A percentile compares a stretch with the other conserved stretches of the same genome.
Evolutionary conservation across 92 coral and sea anemone genomes (phyloP).

Genomic region (Ricordea florida): DNA sequence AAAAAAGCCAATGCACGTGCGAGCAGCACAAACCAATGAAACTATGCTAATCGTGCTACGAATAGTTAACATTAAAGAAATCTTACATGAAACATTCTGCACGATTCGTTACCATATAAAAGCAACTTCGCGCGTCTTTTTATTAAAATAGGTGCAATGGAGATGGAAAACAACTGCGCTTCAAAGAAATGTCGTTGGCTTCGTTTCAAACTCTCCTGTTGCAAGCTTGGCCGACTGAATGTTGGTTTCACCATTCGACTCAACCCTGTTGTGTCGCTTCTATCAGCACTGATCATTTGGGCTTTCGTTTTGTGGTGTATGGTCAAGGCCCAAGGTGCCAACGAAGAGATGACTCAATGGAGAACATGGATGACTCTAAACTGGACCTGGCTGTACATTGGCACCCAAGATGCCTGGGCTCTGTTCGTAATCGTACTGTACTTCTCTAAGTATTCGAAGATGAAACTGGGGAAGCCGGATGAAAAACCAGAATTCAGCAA

Average conservation of each 20-base stretch:
- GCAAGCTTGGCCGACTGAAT: background rate
- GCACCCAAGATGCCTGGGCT: slow-evolving; percentile 83
- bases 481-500: slow-evolving; percentile 91
- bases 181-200: slow-evolving; percentile 33
- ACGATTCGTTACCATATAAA: no score
- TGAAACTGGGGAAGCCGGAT: slow-evolving; percentile 80
- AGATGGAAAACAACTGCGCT: background rate
- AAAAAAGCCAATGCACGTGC: no score
- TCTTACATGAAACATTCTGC: no score
- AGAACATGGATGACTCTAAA: slow-evolving; percentile 72
- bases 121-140: no score
- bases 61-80: no score
- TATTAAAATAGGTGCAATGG: no score
- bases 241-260: slow-evolving; percentile 1
- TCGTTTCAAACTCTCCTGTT: slow-evolving; percentile 20
- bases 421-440: slow-evolving; percentile 77
- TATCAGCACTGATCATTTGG: slow-evolving; percentile 80
- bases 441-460: slow-evolving; percentile 78
- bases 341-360: slow-evolving; percentile 62
- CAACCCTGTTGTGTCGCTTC: slow-evolving; percentile 80
- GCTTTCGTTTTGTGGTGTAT: slow-evolving; percentile 78
- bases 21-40: no score
- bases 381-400: slow-evolving; percentile 91
- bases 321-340: slow-evolving; percentile 57
- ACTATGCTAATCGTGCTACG: no score